These are phyloP conservation scores for Pollenia labialis DNA, from an alignment of 2,888 invertebrate species.

Conservation along the genomic window DNA sequence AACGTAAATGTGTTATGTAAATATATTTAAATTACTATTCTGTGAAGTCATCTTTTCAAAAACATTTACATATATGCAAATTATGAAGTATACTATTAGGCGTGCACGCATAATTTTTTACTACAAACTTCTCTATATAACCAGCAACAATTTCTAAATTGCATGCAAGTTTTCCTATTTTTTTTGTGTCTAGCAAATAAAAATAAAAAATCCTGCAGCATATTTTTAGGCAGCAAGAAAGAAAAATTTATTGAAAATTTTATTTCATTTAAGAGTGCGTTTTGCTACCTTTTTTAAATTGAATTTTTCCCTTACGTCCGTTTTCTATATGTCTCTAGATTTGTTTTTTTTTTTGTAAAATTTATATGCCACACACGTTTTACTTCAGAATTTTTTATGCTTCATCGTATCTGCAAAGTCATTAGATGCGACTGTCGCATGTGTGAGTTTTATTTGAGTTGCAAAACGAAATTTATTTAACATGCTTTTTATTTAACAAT, in stretches of 20 bases:
- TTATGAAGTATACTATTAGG: constrained; percentile 55
- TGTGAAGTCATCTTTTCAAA: constrained; percentile 24
- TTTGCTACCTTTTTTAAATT: neutral
- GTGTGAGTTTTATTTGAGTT: constrained; percentile 1
- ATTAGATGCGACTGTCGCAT: constrained; percentile 58
- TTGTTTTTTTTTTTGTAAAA: constrained; percentile 26
- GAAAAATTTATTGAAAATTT: constrained; percentile 18
- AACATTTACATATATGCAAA: constrained; percentile 15
- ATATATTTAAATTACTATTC: constrained; percentile 25
- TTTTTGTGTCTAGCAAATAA: neutral
- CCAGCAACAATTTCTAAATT: neutral
- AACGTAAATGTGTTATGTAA: neutral
- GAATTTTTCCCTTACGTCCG: neutral
- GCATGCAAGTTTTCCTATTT: neutral
- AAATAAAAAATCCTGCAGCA: neutral
- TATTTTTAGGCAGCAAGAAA: constrained; percentile 17
- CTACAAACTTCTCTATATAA: neutral
- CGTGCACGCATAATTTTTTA: neutral
- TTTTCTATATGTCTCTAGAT: neutral
- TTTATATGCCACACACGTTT: constrained; percentile 69
- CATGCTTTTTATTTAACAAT: constrained; percentile 2
- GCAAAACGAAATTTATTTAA: constrained; percentile 16
- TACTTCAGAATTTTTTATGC: constrained; percentile 26
- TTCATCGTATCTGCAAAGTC: constrained; percentile 57
- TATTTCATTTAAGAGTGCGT: neutral